phyloP scores from a whole-genome alignment of 2,888 invertebrate species.

The Harpalus rufipes region DNA sequence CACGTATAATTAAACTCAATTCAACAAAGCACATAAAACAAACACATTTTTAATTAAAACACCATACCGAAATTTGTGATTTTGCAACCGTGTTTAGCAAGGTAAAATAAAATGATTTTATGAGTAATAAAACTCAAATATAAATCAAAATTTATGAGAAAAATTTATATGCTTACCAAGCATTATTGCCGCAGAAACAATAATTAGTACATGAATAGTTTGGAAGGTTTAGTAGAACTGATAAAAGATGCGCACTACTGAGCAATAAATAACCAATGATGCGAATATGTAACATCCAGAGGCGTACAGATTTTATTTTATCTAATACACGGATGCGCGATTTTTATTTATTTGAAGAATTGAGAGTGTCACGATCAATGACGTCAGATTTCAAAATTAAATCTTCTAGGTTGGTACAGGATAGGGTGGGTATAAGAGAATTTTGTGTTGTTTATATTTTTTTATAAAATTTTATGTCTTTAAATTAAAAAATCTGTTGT shows the following conservation, averaged over 20 bases:
- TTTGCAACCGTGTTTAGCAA: not conserved
- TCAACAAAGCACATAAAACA: not conserved
- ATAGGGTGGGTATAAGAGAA: too few species aligned
- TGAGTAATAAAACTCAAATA: not conserved
- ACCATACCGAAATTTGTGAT: not conserved
- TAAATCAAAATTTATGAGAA: not conserved
- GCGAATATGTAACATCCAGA: not conserved
- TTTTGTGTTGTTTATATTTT: too few species aligned
- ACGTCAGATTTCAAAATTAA: too few species aligned
- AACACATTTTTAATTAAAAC: not conserved
- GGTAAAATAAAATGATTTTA: too few species aligned
- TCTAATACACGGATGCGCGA: too few species aligned
- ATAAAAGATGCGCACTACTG: not conserved
- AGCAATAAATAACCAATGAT: conserved; percentile 48
- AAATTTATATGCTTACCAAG: conserved; percentile 16
- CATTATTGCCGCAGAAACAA: not conserved
- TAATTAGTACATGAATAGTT: not conserved
- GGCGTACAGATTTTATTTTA: conserved; percentile 6
- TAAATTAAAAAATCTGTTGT: too few species aligned
- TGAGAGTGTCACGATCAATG: too few species aligned
- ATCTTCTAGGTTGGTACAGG: too few species aligned
- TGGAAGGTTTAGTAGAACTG: conserved; percentile 10
- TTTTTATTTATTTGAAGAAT: too few species aligned
- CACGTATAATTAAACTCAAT: conserved; percentile 1
- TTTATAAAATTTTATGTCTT: too few species aligned